Evolutionary conservation across 2,888 invertebrate genomes (phyloP).

Genomic region (Drosophila cognata): DNA sequence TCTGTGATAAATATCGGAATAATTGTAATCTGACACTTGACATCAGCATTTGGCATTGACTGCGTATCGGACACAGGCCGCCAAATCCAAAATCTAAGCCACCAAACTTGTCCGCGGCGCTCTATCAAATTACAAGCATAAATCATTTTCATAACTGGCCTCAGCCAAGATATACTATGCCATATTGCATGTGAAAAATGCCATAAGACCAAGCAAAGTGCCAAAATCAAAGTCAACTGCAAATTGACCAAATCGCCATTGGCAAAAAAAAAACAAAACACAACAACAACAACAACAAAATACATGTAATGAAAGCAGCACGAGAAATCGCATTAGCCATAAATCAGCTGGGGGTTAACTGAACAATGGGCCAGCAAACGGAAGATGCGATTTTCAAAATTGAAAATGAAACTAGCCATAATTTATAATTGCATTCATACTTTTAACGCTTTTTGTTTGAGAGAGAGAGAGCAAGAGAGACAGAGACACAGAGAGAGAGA

Average conservation of each 20-base stretch:
- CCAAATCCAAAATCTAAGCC: slow-evolving; percentile 34
- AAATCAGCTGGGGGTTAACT: slow-evolving; percentile 51
- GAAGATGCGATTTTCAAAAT: slow-evolving; percentile 46
- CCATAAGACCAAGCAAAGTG: slow-evolving; percentile 66
- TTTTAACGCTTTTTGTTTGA: background rate
- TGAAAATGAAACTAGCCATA: slow-evolving; percentile 17
- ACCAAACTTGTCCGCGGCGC: slow-evolving; percentile 68
- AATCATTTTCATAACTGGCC: slow-evolving; percentile 75
- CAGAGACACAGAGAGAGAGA: background rate
- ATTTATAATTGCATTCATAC: slow-evolving; percentile 18
- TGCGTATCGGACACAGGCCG: slow-evolving; percentile 43
- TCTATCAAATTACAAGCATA: slow-evolving; percentile 77
- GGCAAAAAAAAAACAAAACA: slow-evolving; percentile 46
- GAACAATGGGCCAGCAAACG: slow-evolving; percentile 35
- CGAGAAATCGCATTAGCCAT: slow-evolving; percentile 39
- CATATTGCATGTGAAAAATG: slow-evolving; percentile 40
- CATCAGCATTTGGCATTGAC: slow-evolving; percentile 78
- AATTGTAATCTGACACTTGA: slow-evolving; percentile 80
- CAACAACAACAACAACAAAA: slow-evolving; percentile 8
- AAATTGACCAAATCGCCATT: slow-evolving; percentile 58
- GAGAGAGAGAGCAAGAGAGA: background rate
- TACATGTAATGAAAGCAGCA: slow-evolving; percentile 62
- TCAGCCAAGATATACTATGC: slow-evolving; percentile 22
- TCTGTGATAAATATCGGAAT: slow-evolving; percentile 76
- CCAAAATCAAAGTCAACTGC: slow-evolving; percentile 71